Conservation (phyloP, 2,888 invertebrate species). For the Altica lythri region DNA sequence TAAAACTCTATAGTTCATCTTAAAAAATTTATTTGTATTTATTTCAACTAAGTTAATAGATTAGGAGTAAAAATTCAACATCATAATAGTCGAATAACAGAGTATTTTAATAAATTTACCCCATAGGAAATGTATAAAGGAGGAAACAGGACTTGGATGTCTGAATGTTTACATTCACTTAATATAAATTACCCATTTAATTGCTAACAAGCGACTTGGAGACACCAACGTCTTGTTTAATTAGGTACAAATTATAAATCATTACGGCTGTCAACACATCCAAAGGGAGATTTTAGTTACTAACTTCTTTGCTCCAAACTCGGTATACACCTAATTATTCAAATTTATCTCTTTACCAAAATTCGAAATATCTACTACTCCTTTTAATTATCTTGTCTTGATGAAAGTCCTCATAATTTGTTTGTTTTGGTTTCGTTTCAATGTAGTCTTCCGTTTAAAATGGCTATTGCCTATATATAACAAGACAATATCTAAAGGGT, state of each 20-base stretch:
- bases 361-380: conserved; percentile 24
- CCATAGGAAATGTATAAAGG: conserved; percentile 13
- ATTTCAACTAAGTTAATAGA: too few species aligned
- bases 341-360: conserved; percentile 31
- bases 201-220: conserved; percentile 34
- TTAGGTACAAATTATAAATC: conserved; percentile 45
- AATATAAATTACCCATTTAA: conserved; percentile 36
- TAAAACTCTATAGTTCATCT: too few species aligned
- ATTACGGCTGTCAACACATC: conserved; percentile 40
- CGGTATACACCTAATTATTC: conserved; percentile 31
- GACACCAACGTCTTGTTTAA: conserved; percentile 43
- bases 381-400: conserved; percentile 24
- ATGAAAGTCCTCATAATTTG: conserved; percentile 16
- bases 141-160: conserved; percentile 29
- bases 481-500: too few species aligned
- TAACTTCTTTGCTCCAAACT: conserved; percentile 31
- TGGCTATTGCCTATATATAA: neutral
- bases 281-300: conserved; percentile 32
- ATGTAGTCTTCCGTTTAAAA: neutral
- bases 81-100: too few species aligned
- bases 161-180: conserved; percentile 35
- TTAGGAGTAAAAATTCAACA: too few species aligned
- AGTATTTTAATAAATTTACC: too few species aligned
- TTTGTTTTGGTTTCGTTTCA: conserved; percentile 18
- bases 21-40: too few species aligned